phyloP scores from a whole-genome alignment of 2,797 vertebrate species.

The Rallus crepitans region DNA sequence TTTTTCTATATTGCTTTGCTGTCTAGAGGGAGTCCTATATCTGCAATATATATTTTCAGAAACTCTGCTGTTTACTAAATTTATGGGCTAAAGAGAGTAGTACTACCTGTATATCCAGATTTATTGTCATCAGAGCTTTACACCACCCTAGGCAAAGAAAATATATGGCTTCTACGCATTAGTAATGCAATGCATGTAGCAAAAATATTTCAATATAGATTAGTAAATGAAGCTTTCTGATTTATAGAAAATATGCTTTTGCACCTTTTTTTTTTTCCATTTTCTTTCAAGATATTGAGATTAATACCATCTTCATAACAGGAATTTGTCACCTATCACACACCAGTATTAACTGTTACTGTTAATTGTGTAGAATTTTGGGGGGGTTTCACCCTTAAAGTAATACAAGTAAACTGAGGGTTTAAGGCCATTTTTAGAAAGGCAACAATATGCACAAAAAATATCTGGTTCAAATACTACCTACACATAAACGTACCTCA shows the following conservation, averaged over 20 bases:
- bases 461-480: neutral
- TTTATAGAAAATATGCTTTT: neutral
- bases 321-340: neutral
- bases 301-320: neutral
- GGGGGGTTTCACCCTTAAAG: neutral
- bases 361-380: neutral
- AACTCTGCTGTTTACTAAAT: conserved; percentile 55
- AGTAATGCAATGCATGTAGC: neutral
- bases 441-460: neutral
- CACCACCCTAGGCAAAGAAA: neutral
- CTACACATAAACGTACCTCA: neutral
- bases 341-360: neutral
- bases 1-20: conserved; percentile 24
- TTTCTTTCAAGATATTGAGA: neutral
- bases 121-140: neutral
- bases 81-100: conserved; percentile 56
- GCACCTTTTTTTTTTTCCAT: neutral
- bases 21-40: conserved; percentile 71
- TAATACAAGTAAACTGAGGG: neutral
- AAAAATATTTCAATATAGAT: conserved; percentile 20
- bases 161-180: conserved; percentile 34
- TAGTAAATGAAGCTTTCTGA: neutral
- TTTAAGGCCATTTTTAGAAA: neutral
- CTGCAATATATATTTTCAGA: conserved; percentile 53
- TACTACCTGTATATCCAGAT: conserved; percentile 13